These are phyloP conservation scores for Lepisosteus oculatus DNA, from an alignment of 2,113 vertebrate genomes.

Conservation along the genomic window DNA sequence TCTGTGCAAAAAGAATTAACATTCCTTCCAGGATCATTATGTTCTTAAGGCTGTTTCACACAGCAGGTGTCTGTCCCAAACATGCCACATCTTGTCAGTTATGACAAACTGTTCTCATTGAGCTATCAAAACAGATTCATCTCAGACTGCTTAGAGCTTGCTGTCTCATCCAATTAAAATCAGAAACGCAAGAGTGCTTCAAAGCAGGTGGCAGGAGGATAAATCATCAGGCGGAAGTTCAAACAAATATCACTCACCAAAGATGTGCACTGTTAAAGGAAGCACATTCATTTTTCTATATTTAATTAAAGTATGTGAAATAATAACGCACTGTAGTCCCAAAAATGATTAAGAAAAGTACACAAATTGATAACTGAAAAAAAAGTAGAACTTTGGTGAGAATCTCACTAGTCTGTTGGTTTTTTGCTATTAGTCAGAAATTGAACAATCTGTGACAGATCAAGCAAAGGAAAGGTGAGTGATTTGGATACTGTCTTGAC, in stretches of 20 bases:
- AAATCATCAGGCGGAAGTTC: not conserved
- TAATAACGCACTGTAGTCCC: no score
- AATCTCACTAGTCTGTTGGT: no score
- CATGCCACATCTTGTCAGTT: constrained; percentile 54
- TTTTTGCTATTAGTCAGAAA: no score
- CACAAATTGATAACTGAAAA: no score
- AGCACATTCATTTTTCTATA: no score
- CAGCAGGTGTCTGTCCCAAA: constrained; percentile 49
- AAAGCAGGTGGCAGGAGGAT: constrained; percentile 9
- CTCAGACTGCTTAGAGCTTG: constrained; percentile 34
- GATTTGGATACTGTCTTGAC: no score
- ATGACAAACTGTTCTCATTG: constrained; percentile 41
- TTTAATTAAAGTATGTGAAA: no score
- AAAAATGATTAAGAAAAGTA: no score
- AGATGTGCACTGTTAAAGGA: not conserved
- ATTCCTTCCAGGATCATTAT: constrained; percentile 60
- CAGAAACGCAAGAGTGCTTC: not conserved
- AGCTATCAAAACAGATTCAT: constrained; percentile 41
- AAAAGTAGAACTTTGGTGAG: no score
- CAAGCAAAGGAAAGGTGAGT: no score
- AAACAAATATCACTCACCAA: not conserved
- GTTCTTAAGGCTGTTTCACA: constrained; percentile 49
- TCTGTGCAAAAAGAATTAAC: constrained; percentile 53
- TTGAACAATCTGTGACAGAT: no score
- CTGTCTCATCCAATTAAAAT: constrained; percentile 6